A percentile compares a stretch with the other conserved stretches of the same genome.
These are phyloP conservation scores for Desmodus rotundus DNA, from an alignment of 2,113 vertebrate species.

Conservation along the genomic window DNA sequence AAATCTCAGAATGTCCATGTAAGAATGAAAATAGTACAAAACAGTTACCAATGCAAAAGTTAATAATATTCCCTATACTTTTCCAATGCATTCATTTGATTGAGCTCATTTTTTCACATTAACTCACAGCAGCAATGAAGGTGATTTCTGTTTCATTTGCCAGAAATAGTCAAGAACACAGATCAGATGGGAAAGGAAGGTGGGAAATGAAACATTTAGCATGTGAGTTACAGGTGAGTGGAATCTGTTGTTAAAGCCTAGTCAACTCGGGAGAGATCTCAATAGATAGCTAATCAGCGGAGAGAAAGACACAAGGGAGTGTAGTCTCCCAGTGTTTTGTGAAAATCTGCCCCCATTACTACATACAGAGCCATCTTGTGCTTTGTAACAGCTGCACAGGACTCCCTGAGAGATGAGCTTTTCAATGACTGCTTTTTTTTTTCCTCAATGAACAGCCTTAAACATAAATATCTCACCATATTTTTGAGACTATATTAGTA, in stretches of 20 bases:
- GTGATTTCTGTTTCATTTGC: neutral
- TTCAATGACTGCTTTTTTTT: neutral
- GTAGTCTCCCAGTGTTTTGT: accelerated
- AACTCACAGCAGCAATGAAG: neutral
- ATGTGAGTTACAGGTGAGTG: accelerated
- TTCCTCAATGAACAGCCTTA: neutral
- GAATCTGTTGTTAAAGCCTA: too few relatives aligned
- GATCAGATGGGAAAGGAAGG: neutral
- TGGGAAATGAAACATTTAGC: too few relatives aligned
- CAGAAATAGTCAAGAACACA: neutral
- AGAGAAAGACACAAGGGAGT: accelerated
- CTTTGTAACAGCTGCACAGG: neutral
- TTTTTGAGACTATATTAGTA: neutral
- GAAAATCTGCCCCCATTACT: neutral
- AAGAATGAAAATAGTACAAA: neutral
- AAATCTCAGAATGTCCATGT: neutral
- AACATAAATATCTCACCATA: neutral
- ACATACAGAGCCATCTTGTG: neutral
- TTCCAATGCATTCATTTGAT: neutral
- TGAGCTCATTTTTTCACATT: neutral
- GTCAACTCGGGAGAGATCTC: neutral
- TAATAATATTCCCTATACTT: neutral
- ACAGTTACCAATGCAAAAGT: neutral
- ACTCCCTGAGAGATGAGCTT: neutral
- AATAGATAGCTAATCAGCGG: accelerated